Percentiles rank a stretch among this genome's conserved stretches.
Conservation (phyloP, 1,140 invertebrate species). For the Papilio polyxenes region DNA sequence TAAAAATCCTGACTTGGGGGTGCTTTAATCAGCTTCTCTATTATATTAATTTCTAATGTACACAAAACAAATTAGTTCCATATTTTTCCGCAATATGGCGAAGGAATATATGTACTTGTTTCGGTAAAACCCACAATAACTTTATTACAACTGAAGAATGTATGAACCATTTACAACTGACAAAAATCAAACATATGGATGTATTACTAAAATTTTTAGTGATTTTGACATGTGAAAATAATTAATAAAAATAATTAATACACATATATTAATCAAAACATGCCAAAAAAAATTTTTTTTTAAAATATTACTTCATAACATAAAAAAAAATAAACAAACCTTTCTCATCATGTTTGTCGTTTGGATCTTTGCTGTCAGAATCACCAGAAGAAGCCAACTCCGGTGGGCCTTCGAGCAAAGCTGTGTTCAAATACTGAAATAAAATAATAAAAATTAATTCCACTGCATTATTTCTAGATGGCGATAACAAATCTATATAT, state of each 20-base stretch:
- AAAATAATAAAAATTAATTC: neutral
- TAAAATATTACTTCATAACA: neutral
- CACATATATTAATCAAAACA: neutral
- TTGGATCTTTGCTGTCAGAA: slow-evolving; percentile 53
- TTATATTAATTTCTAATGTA: no score
- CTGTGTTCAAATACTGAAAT: slow-evolving; percentile 78
- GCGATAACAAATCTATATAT: no score
- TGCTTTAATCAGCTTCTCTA: no score
- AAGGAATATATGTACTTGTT: neutral
- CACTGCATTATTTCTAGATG: neutral
- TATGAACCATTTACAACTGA: neutral
- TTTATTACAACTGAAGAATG: neutral
- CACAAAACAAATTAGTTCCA: neutral
- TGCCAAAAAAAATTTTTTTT: neutral
- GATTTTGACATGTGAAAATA: neutral
- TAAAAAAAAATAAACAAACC: slow-evolving; percentile 47
- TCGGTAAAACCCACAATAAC: neutral
- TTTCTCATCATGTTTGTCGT: slow-evolving; percentile 70
- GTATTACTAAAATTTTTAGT: neutral
- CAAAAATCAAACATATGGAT: neutral
- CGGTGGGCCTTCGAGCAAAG: slow-evolving; percentile 76
- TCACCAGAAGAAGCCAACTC: slow-evolving; percentile 60
- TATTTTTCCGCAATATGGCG: neutral
- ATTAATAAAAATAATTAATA: neutral
- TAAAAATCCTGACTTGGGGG: no score